phyloP scores from a whole-genome alignment of 2,888 invertebrate species.

The Drosophila neotestacea region DNA sequence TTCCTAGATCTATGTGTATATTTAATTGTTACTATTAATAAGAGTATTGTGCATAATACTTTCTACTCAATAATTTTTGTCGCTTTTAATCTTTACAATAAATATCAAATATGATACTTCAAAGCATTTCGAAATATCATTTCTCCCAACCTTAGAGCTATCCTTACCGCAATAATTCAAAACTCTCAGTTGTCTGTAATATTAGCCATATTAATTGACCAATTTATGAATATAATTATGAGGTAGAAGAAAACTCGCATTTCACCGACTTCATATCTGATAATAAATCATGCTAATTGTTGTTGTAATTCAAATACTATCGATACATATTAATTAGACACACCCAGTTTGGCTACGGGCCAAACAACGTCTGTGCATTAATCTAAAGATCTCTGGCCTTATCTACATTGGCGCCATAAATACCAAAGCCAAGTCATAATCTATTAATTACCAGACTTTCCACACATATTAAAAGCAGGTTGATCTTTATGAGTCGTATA shows the following conservation, averaged over 20 bases:
- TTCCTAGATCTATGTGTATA: background rate
- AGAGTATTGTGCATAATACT: background rate
- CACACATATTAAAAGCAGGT: slow-evolving; percentile 68
- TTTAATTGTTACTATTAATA: background rate
- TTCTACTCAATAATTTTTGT: background rate
- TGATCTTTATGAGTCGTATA: slow-evolving; percentile 52
- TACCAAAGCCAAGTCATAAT: slow-evolving; percentile 69
- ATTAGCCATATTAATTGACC: slow-evolving; percentile 63
- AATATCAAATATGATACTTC: background rate
- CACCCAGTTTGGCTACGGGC: slow-evolving; percentile 59
- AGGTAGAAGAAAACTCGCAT: slow-evolving; percentile 45
- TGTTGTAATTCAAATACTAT: slow-evolving; percentile 75
- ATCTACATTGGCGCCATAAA: slow-evolving; percentile 75
- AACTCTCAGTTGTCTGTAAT: slow-evolving; percentile 41
- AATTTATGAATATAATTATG: slow-evolving; percentile 64
- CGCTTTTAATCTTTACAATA: background rate
- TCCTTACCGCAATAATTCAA: slow-evolving; percentile 24
- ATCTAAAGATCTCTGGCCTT: slow-evolving; percentile 70
- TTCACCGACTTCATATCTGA: slow-evolving; percentile 67
- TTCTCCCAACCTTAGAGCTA: background rate
- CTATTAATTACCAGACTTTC: slow-evolving; percentile 77
- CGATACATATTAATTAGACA: slow-evolving; percentile 79
- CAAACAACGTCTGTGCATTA: slow-evolving; percentile 52
- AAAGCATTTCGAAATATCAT: slow-evolving; percentile 1
- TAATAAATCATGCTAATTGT: slow-evolving; percentile 75